A percentile compares a stretch with the other conserved stretches of the same genome.
phyloP scores from a whole-genome alignment of 2,888 invertebrate species.

The Tachystola acroxantha region DNA sequence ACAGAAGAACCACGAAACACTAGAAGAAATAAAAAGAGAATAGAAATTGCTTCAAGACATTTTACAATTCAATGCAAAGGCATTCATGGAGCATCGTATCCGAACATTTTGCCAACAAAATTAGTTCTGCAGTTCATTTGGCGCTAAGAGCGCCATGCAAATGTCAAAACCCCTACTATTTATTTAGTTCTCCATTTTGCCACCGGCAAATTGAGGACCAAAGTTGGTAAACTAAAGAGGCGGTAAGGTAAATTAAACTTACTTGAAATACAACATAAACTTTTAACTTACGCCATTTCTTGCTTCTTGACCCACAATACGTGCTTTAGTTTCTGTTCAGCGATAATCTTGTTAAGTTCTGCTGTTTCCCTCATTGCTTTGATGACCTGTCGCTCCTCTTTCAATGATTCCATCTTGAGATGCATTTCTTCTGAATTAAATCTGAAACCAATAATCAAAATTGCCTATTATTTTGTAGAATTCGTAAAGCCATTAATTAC shows the following conservation, averaged over 20 bases:
- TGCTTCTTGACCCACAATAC: constrained; percentile 63
- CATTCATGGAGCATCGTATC: too few relatives aligned
- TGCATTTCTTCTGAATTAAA: constrained; percentile 48
- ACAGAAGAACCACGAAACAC: too few relatives aligned
- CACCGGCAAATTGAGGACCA: neutral
- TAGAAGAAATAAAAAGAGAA: too few relatives aligned
- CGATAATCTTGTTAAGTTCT: constrained; percentile 80
- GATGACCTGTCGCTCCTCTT: constrained; percentile 60
- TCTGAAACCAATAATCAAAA: too few relatives aligned
- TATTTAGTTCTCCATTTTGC: neutral
- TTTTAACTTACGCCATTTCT: constrained; percentile 61
- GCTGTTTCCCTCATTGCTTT: constrained; percentile 77
- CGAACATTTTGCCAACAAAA: too few relatives aligned
- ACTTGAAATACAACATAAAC: constrained; percentile 1
- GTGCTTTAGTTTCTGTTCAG: constrained; percentile 77
- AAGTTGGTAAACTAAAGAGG: constrained; percentile 5
- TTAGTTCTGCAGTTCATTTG: too few relatives aligned
- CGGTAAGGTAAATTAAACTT: neutral
- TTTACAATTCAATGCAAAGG: too few relatives aligned
- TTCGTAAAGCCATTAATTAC: too few relatives aligned
- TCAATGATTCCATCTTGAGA: constrained; percentile 58
- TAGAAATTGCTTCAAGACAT: too few relatives aligned
- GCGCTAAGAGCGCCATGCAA: neutral
- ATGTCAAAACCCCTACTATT: neutral
- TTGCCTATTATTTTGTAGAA: too few relatives aligned